A percentile compares a stretch with the other conserved stretches of the same genome.
These are phyloP conservation scores for Copidosoma floridanum DNA, from an alignment of 1,140 invertebrate species.

Conservation along the genomic window DNA sequence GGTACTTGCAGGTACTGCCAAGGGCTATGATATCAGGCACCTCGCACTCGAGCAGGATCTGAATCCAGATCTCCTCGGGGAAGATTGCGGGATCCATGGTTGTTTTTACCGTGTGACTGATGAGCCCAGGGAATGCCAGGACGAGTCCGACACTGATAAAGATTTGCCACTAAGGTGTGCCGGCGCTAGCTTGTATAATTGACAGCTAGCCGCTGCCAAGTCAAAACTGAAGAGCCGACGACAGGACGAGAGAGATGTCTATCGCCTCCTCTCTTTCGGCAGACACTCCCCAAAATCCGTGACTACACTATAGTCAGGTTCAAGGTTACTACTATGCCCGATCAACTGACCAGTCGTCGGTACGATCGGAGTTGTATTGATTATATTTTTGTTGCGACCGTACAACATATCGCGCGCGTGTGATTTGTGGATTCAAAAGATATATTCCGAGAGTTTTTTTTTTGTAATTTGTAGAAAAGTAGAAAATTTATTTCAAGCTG, in stretches of 20 bases:
- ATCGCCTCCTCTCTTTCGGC: neutral
- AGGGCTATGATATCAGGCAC: constrained; percentile 57
- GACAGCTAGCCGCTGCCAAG: neutral
- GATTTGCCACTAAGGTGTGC: too few relatives aligned
- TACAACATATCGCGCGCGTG: too few relatives aligned
- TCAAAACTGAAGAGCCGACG: neutral
- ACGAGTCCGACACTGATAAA: neutral
- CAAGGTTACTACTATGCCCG: constrained; percentile 44
- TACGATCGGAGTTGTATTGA: too few relatives aligned
- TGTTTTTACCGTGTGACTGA: constrained; percentile 12
- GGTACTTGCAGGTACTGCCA: constrained; percentile 55
- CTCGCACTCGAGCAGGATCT: constrained; percentile 54
- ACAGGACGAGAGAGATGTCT: neutral
- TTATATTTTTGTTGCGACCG: too few relatives aligned
- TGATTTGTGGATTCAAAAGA: too few relatives aligned
- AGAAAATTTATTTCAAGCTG: neutral
- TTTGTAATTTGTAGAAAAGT: neutral
- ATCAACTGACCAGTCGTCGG: constrained; percentile 20
- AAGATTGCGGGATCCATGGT: constrained; percentile 56
- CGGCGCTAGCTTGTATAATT: neutral
- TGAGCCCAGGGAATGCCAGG: neutral
- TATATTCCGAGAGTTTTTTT: neutral
- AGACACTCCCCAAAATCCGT: constrained; percentile 48
- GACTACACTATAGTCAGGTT: constrained; percentile 55
- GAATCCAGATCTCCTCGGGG: constrained; percentile 57